Conservation (phyloP, 2,888 invertebrate species). For the Tromatobia lineatoria region DNA sequence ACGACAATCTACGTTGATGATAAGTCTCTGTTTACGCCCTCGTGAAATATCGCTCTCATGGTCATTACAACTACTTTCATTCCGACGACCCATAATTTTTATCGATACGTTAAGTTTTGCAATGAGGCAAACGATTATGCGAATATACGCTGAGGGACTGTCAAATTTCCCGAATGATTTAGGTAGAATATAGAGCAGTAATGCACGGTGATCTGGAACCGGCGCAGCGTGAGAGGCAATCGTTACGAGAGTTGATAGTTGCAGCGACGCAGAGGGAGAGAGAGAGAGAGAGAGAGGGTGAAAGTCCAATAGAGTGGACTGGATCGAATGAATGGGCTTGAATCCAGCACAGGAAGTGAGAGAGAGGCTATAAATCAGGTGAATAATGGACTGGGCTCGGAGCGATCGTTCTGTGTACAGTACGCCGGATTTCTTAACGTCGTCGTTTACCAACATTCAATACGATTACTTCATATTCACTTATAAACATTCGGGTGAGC, state of each 20-base stretch:
- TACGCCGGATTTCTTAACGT: neutral
- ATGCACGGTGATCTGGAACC: conserved; percentile 27
- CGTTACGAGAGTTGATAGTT: conserved; percentile 38
- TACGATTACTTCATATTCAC: neutral
- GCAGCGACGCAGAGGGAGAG: neutral
- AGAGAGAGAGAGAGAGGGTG: conserved; percentile 26
- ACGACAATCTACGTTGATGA: neutral
- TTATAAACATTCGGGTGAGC: neutral
- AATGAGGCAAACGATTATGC: conserved; percentile 53
- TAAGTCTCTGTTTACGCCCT: conserved; percentile 13
- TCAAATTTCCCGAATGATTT: conserved; percentile 48
- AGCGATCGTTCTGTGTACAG: conserved; percentile 1
- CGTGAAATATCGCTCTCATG: neutral
- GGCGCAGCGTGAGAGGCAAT: conserved; percentile 37
- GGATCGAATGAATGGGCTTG: conserved; percentile 49
- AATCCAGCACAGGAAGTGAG: conserved; percentile 40
- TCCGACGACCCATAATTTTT: conserved; percentile 43
- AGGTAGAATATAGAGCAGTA: conserved; percentile 21
- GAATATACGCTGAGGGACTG: conserved; percentile 39
- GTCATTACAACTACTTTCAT: conserved; percentile 49
- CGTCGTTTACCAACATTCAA: conserved; percentile 7
- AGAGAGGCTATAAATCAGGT: conserved; percentile 34
- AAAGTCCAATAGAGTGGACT: conserved; percentile 53
- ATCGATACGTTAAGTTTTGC: conserved; percentile 30
- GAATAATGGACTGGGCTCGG: conserved; percentile 27